A percentile compares a stretch with the other conserved stretches of the same genome.
Conservation (phyloP, 2,113 vertebrate genomes). For the Lichenostomus cassidix region DNA sequence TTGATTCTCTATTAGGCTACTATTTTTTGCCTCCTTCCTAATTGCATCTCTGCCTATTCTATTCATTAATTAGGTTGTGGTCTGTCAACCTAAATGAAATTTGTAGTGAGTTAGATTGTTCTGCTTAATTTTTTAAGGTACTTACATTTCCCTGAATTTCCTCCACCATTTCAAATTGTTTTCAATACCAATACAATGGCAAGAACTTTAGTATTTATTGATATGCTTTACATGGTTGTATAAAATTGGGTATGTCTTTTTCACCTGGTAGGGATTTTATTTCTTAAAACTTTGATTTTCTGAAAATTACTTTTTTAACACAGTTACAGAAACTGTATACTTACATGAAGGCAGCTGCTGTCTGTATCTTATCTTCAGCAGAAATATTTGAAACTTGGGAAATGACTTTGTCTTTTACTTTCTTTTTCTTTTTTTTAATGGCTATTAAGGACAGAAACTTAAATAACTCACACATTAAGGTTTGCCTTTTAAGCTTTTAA, state of each 20-base stretch:
- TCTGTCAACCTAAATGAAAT: not conserved
- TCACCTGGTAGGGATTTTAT: not conserved
- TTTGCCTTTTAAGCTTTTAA: conserved; percentile 2
- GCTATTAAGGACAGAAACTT: not conserved
- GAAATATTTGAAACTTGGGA: not conserved
- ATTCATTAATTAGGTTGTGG: not conserved
- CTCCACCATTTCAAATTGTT: not conserved
- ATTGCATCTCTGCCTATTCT: not conserved
- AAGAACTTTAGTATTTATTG: not conserved
- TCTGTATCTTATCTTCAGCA: not conserved
- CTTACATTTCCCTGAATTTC: not conserved
- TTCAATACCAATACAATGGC: not conserved
- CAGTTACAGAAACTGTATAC: not conserved
- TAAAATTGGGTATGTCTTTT: not conserved
- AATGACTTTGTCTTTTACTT: not conserved
- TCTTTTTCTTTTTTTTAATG: not conserved
- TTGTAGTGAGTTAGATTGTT: not conserved
- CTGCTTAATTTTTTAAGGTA: not conserved
- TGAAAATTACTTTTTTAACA: not conserved
- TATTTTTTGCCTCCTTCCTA: not conserved
- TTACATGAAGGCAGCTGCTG: not conserved
- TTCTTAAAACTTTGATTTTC: not conserved
- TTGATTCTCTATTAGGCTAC: not conserved
- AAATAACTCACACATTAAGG: not conserved
- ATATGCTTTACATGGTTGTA: not conserved